These are phyloP conservation scores for Lophura nycthemera DNA, from an alignment of 2,113 vertebrate genomes.

Conservation along the genomic window DNA sequence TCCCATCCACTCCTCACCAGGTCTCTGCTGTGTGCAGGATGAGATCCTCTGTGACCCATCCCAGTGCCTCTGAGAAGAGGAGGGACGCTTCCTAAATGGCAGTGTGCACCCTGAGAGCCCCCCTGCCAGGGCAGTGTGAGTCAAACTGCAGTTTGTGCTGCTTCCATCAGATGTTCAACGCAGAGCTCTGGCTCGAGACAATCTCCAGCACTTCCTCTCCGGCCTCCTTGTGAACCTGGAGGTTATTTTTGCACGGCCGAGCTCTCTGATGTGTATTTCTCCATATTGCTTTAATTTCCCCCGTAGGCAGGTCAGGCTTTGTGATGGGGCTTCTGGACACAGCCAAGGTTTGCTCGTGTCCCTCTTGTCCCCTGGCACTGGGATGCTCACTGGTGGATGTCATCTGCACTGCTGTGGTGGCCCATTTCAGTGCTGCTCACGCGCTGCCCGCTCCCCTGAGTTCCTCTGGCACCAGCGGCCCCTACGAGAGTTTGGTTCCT, in stretches of 20 bases:
- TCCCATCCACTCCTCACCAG: neutral
- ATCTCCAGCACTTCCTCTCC: neutral
- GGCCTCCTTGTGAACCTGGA: neutral
- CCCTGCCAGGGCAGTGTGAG: neutral
- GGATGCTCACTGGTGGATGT: neutral
- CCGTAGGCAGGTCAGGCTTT: neutral
- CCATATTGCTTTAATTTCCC: neutral
- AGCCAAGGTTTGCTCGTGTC: neutral
- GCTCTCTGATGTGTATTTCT: neutral
- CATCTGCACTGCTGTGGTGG: neutral
- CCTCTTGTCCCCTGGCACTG: too few species aligned
- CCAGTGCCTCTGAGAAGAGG: too few species aligned
- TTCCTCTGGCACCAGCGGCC: too few species aligned
- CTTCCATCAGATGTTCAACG: neutral
- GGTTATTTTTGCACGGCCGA: neutral
- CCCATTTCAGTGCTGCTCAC: neutral
- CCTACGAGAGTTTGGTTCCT: too few species aligned
- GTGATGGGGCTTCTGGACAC: neutral
- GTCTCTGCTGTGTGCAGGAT: too few species aligned
- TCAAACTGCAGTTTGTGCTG: neutral
- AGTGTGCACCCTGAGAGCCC: neutral
- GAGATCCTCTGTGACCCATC: neutral
- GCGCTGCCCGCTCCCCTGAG: too few species aligned
- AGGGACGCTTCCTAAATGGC: neutral
- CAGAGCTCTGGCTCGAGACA: neutral